Percentiles rank a stretch among this genome's conserved stretches.
phyloP scores from a whole-genome alignment of 2,113 vertebrate species.

The Gavialis gangeticus region DNA sequence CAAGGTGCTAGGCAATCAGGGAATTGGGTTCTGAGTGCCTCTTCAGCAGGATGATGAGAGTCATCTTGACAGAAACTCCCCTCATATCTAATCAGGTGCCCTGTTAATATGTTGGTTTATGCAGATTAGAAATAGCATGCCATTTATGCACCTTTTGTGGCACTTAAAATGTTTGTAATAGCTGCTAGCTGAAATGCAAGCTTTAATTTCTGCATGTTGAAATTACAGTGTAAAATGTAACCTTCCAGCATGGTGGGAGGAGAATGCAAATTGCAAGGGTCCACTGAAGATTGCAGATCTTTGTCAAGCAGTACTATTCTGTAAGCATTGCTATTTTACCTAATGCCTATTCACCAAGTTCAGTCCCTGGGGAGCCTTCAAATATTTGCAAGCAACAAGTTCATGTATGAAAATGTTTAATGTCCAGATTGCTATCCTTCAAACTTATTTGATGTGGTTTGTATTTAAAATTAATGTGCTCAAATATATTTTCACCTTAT shows the following conservation, averaged over 20 bases:
- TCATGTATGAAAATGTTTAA: not conserved
- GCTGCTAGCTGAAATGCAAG: not conserved
- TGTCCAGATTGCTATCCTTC: not conserved
- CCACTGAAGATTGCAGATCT: not conserved
- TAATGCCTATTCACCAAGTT: too few species aligned
- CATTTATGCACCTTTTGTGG: not conserved
- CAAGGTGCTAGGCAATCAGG: not conserved
- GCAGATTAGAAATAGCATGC: not conserved
- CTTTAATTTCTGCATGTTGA: not conserved
- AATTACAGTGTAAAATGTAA: not conserved
- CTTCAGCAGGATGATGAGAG: not conserved
- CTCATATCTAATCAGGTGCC: not conserved
- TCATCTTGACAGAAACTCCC: not conserved
- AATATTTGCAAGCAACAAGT: not conserved
- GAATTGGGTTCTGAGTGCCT: not conserved
- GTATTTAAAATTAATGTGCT: not conserved
- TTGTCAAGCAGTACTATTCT: not conserved
- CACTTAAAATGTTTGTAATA: not conserved
- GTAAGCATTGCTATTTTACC: not conserved
- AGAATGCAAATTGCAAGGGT: not conserved
- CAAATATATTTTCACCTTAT: not conserved
- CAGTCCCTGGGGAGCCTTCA: not conserved
- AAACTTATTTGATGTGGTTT: not conserved
- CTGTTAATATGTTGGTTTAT: not conserved
- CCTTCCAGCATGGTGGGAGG: not conserved